Conservation (phyloP, 64 coral and sea anemone species). For the Acropora tenuis region DNA sequence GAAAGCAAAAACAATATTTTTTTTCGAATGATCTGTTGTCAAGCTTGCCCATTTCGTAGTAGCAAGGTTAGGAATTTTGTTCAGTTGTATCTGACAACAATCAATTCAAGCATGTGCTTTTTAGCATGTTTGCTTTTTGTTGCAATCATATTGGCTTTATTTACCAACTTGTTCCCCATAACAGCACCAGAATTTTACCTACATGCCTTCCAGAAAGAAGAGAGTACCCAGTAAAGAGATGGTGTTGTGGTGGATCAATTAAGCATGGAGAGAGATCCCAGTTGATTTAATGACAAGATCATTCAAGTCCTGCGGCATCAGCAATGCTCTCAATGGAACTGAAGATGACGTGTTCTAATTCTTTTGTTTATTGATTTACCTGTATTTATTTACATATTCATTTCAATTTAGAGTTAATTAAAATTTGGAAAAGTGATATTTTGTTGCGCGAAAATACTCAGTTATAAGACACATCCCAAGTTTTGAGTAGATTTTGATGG, state of each 20-base stretch:
- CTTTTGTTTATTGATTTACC: neutral
- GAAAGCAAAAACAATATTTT: constrained; percentile 27
- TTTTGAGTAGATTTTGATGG: neutral
- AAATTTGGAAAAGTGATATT: neutral
- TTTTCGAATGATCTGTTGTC: neutral
- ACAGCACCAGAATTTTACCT: neutral
- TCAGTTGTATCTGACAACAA: too few species aligned
- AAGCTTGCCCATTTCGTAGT: neutral
- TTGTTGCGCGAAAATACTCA: neutral
- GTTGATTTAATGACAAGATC: too few species aligned
- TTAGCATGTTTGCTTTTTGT: too few species aligned
- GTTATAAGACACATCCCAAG: neutral
- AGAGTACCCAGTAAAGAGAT: too few species aligned
- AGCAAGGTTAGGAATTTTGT: neutral
- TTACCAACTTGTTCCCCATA: constrained; percentile 9
- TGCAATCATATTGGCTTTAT: neutral
- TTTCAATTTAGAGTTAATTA: too few species aligned
- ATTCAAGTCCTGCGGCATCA: neutral
- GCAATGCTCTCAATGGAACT: constrained; percentile 23
- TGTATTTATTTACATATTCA: neutral
- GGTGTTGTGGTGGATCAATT: too few species aligned
- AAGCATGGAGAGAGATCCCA: too few species aligned
- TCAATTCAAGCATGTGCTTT: too few species aligned
- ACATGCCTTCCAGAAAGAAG: constrained; percentile 31
- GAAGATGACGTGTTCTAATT: neutral